These are phyloP conservation scores for Brienomyrus brachyistius DNA, from an alignment of 2,113 vertebrate species.

Conservation along the genomic window DNA sequence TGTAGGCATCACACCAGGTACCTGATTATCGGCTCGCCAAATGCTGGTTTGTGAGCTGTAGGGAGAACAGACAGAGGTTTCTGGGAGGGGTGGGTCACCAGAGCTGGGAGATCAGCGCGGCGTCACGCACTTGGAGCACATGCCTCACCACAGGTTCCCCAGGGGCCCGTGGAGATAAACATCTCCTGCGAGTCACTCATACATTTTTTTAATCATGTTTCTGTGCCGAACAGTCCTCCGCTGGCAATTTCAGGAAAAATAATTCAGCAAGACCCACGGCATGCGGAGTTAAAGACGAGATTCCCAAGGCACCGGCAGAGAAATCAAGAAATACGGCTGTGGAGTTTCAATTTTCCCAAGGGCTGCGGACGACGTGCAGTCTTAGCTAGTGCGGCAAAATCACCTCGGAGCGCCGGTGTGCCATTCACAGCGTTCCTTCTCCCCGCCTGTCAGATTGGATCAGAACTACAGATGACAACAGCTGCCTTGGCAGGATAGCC, in stretches of 20 bases:
- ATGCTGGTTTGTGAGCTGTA: not conserved
- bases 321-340: not conserved
- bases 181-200: not conserved
- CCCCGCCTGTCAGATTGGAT: not conserved
- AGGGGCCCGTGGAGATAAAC: not conserved
- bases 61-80: not conserved
- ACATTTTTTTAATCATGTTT: not conserved
- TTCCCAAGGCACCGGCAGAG: not conserved
- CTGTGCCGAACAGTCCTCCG: not conserved
- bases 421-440: no score
- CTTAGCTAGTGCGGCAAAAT: not conserved
- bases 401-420: not conserved
- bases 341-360: not conserved
- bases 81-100: not conserved
- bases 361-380: not conserved
- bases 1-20: not conserved
- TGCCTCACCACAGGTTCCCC: not conserved
- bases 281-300: not conserved
- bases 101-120: not conserved
- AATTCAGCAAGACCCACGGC: not conserved
- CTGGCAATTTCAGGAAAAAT: not conserved
- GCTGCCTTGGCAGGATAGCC: not conserved
- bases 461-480: not conserved
- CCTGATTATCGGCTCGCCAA: not conserved
- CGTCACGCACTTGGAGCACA: not conserved